Conservation (phyloP, 2,888 invertebrate genomes). For the Eupithecia pulchellata region DNA sequence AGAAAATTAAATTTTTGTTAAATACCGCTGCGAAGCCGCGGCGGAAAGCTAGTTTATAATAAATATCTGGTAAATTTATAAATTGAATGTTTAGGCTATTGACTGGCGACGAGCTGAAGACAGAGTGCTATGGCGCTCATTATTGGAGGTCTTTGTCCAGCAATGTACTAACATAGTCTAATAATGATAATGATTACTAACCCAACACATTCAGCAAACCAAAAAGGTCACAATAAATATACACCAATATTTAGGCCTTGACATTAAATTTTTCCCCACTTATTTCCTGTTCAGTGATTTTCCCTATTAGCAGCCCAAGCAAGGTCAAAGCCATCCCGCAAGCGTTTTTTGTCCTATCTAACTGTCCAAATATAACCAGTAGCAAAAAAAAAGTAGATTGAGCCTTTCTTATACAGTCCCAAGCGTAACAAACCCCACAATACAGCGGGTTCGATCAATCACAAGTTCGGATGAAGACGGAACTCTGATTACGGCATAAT, state of each 20-base stretch:
- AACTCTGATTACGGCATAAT: slow-evolving; percentile 61
- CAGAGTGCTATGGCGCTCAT: no score
- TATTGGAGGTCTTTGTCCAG: no score
- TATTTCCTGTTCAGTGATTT: background rate
- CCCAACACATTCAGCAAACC: no score
- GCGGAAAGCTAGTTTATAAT: no score
- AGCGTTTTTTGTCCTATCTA: background rate
- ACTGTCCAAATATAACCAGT: background rate
- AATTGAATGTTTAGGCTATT: no score
- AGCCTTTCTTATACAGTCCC: slow-evolving; percentile 36
- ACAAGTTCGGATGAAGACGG: slow-evolving; percentile 57
- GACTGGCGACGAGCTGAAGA: no score
- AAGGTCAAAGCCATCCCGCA: background rate
- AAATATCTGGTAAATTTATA: no score
- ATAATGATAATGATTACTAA: no score
- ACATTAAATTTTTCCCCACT: background rate
- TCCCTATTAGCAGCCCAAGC: background rate
- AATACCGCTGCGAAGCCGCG: no score
- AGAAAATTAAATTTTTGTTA: no score
- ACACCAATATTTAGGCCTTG: background rate
- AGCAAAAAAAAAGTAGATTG: background rate
- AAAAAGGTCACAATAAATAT: background rate
- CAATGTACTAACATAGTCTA: no score
- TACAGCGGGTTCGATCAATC: slow-evolving; percentile 57
- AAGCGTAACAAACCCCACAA: slow-evolving; percentile 42